phyloP scores from a whole-genome alignment of 2,888 invertebrate species.

The Orthosia incerta region DNA sequence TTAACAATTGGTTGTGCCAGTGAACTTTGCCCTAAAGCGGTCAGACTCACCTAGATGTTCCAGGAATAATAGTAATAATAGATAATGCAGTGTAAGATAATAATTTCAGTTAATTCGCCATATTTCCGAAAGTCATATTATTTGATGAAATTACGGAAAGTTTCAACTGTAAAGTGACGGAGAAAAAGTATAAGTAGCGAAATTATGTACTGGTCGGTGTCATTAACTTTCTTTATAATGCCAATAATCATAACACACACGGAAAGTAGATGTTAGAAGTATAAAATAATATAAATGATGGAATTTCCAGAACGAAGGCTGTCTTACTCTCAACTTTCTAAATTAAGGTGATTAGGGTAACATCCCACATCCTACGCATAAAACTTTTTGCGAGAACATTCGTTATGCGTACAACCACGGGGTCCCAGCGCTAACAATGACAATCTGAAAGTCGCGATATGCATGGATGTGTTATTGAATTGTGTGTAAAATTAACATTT shows the following conservation, averaged over 20 bases:
- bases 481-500: too few species aligned
- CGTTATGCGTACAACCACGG: too few species aligned
- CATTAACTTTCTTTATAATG: slow-evolving; percentile 57
- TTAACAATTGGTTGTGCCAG: neutral
- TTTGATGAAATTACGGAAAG: slow-evolving; percentile 42
- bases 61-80: slow-evolving; percentile 1
- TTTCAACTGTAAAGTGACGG: slow-evolving; percentile 12
- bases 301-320: slow-evolving; percentile 3
- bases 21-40: neutral
- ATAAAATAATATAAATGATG: slow-evolving; percentile 3
- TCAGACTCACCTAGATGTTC: neutral
- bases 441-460: too few species aligned
- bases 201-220: slow-evolving; percentile 21
- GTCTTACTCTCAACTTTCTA: slow-evolving; percentile 15
- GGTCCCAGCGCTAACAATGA: too few species aligned
- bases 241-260: slow-evolving; percentile 57
- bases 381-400: neutral
- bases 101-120: slow-evolving; percentile 13
- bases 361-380: neutral
- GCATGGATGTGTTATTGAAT: too few species aligned
- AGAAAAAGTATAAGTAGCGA: slow-evolving; percentile 16
- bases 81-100: neutral
- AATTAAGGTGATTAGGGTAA: neutral
- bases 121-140: slow-evolving; percentile 40
- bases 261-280: slow-evolving; percentile 13